Evolutionary conservation across 2,797 vertebrate genomes (phyloP), one percentile per base, ranked within the genome.

Genomic region (Mus spretus): DNA sequence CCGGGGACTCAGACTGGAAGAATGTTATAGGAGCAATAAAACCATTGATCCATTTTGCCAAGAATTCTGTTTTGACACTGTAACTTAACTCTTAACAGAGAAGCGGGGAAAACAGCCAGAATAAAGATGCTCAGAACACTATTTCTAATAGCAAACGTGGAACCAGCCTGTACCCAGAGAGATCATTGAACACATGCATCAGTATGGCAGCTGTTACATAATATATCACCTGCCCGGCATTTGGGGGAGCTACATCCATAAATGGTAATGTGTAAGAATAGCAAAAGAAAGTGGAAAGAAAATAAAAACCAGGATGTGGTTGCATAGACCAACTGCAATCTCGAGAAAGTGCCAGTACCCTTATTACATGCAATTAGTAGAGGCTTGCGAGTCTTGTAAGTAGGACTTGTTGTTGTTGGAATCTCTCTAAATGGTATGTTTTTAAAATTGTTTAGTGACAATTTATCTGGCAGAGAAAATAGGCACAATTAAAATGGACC

Each of bases 61-160:
- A 85, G 84, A 93, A 88, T 94, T 93, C 90, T 79, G 77, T 91
- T 92, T 92, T 89, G 87, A 88, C 72, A 40, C 87, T 78, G 24
- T 82, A 81, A 47, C 44, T 84, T 82, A 91, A 82, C 72, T 91
- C 40, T 37, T 90, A 93, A 75, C 57, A 81, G n/a, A 90, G 40
- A 75, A 57, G 75, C 34, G 61, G 83, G 63, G 61, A 37, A 67
- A 78, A 9, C 34, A 85, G 72, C 65, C 67, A 44, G 44, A 74
- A 47, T 44, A 31, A 79, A 90, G 84, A 90, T 89, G 22, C 67
- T 93, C 82, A 85, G 40, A 97, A 57, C 72, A 83, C 47, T 93
- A 6, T 28, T 53, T 83, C 80, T 84, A 92, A 91, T 53, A 88
- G 55, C 10, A 55, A 83, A 87, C 59, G 28, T 63, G 12, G 77